Evolutionary conservation across 2,888 invertebrate genomes (phyloP).

Genomic region (Osmoderma eremita): DNA sequence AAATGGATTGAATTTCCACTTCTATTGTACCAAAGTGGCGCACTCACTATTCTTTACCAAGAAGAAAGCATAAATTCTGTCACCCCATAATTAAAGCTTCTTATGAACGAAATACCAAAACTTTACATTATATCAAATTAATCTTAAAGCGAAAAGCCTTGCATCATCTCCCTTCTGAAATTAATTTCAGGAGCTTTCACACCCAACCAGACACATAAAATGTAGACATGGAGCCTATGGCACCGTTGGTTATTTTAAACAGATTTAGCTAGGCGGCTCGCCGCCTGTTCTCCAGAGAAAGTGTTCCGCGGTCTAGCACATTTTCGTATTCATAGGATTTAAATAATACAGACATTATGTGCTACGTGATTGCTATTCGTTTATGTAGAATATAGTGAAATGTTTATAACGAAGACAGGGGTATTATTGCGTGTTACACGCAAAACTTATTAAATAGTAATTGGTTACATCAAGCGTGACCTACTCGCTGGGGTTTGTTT

Average conservation of each 20-base stretch:
- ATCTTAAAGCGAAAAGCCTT: too few species aligned
- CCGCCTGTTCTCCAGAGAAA: conserved; percentile 21
- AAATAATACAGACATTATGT: conserved; percentile 15
- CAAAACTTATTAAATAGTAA: conserved; percentile 20
- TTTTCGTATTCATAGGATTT: conserved; percentile 27
- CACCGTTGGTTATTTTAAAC: conserved; percentile 11
- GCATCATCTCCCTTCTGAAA: too few species aligned
- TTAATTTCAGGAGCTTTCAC: too few species aligned
- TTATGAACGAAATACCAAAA: too few species aligned
- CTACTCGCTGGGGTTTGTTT: background rate
- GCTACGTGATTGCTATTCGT: conserved; percentile 13
- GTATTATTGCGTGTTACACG: conserved; percentile 6
- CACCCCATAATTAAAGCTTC: too few species aligned
- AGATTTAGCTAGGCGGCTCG: conserved; percentile 17
- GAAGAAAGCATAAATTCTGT: too few species aligned
- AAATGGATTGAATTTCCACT: too few species aligned
- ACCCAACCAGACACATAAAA: too few species aligned
- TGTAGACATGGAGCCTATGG: too few species aligned
- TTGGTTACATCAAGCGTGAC: conserved; percentile 7
- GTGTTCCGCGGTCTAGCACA: conserved; percentile 19
- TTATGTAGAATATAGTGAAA: conserved; percentile 15
- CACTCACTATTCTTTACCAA: too few species aligned
- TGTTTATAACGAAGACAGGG: conserved; percentile 14
- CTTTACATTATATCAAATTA: too few species aligned
- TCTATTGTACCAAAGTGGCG: too few species aligned